Evolutionary conservation across 1,140 invertebrate genomes (phyloP).

Genomic region (Chironomus tepperi): DNA sequence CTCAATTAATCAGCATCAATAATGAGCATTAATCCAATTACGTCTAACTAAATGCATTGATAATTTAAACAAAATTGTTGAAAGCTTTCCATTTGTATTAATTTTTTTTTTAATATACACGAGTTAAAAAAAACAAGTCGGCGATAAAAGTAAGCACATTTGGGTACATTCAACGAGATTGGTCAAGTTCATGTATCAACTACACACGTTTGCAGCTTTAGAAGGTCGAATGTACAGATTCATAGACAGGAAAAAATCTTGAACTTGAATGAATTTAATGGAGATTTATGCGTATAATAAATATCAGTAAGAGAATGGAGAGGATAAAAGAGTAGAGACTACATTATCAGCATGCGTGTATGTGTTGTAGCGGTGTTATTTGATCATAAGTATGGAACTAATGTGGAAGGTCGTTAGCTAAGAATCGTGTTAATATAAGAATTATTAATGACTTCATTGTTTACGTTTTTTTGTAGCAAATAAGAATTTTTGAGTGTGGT

Average conservation of each 20-base stretch:
- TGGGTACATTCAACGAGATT: background rate
- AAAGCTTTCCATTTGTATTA: too few relatives aligned
- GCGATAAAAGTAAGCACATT: background rate
- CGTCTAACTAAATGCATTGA: too few relatives aligned
- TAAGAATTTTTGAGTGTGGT: too few relatives aligned
- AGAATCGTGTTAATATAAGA: background rate
- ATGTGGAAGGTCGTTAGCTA: background rate
- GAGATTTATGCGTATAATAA: too few relatives aligned
- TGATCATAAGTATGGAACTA: background rate
- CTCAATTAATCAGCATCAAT: too few relatives aligned
- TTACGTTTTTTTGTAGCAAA: too few relatives aligned
- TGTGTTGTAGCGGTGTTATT: too few relatives aligned
- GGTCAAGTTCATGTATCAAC: background rate
- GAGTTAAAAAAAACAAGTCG: too few relatives aligned
- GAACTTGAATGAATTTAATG: background rate
- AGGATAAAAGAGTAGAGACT: background rate
- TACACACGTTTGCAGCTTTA: background rate
- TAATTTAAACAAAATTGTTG: too few relatives aligned
- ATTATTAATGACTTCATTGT: background rate
- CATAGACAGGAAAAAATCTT: conserved; percentile 1
- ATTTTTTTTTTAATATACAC: background rate
- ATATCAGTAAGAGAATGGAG: background rate
- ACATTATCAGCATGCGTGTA: background rate
- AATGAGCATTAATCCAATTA: too few relatives aligned
- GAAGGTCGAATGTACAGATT: background rate